Evolutionary conservation across 1,140 invertebrate species (phyloP).

Genomic region (Drosophila parabipectinata): DNA sequence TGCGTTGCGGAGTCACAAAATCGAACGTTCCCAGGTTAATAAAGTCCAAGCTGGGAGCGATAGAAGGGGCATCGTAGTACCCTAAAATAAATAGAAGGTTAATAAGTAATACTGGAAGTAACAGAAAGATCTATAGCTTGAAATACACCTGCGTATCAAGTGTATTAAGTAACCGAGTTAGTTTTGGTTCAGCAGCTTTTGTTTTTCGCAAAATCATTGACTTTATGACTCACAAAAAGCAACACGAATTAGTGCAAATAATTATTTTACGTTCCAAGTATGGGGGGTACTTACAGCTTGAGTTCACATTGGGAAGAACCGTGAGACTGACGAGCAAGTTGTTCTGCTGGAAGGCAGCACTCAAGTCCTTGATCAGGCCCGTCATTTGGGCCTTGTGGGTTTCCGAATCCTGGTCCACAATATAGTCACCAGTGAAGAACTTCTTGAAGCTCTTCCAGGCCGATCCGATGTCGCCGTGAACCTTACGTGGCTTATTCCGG

Average conservation of each 20-base stretch:
- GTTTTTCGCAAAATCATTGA: not conserved
- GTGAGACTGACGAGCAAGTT: constrained; percentile 88
- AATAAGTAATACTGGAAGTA: not conserved
- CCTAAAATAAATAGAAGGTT: constrained; percentile 86
- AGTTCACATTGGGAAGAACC: constrained; percentile 91
- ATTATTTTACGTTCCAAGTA: not conserved
- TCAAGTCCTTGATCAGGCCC: constrained; percentile 89
- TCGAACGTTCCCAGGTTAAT: constrained; percentile 92
- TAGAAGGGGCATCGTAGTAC: constrained; percentile 90
- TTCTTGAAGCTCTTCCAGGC: constrained; percentile 91
- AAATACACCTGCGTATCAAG: not conserved
- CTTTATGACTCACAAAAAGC: not conserved
- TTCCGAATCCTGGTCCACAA: constrained; percentile 89
- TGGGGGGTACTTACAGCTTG: constrained; percentile 86
- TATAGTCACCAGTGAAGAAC: constrained; percentile 88
- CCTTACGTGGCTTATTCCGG: constrained; percentile 90
- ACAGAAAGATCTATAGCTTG: not conserved
- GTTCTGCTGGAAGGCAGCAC: constrained; percentile 86
- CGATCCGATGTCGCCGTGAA: constrained; percentile 87
- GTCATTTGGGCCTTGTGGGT: constrained; percentile 91
- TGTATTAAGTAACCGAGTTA: not conserved
- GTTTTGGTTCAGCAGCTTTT: not conserved
- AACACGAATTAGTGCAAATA: not conserved
- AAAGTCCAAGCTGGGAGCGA: constrained; percentile 91
- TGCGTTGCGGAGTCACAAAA: constrained; percentile 89